Percentiles rank a stretch among this genome's conserved stretches.
phyloP scores from a whole-genome alignment of 2,888 invertebrate species.

The Drosophila algonquin region DNA sequence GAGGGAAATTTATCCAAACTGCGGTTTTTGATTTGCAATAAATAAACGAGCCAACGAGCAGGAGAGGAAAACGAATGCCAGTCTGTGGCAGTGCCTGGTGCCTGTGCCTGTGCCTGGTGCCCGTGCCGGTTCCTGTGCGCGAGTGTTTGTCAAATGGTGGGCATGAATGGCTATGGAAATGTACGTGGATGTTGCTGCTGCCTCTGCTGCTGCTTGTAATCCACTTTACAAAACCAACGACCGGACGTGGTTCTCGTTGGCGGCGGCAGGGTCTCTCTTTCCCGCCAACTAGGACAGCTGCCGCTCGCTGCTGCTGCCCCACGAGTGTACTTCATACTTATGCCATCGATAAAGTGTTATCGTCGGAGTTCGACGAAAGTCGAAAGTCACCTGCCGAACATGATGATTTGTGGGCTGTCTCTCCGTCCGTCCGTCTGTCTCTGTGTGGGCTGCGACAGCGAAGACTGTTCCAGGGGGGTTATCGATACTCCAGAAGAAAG shows the following conservation, averaged over 20 bases:
- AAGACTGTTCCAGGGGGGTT: constrained; percentile 14
- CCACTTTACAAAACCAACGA: constrained; percentile 69
- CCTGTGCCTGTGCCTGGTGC: neutral
- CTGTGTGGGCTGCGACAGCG: constrained; percentile 24
- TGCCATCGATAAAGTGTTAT: constrained; percentile 42
- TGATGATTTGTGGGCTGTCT: constrained; percentile 38
- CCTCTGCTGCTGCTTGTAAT: constrained; percentile 68
- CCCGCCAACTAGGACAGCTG: neutral
- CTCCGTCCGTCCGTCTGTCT: constrained; percentile 19
- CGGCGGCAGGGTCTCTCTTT: neutral
- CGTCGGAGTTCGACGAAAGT: constrained; percentile 19
- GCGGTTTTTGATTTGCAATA: constrained; percentile 43
- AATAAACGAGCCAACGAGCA: constrained; percentile 11
- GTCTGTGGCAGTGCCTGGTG: neutral
- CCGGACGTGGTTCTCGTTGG: constrained; percentile 76
- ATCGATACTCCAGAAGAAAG: constrained; percentile 8
- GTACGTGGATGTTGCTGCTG: constrained; percentile 22
- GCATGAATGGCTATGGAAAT: constrained; percentile 65
- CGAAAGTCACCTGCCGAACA: constrained; percentile 45
- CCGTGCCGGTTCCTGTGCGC: constrained; percentile 8
- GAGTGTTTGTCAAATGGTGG: constrained; percentile 73
- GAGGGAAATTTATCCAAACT: constrained; percentile 26
- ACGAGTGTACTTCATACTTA: constrained; percentile 22
- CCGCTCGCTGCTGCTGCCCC: too few relatives aligned
- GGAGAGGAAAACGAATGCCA: constrained; percentile 3